Conservation (phyloP, 2,113 vertebrate species). For the Brachionichthys hirsutus region DNA sequence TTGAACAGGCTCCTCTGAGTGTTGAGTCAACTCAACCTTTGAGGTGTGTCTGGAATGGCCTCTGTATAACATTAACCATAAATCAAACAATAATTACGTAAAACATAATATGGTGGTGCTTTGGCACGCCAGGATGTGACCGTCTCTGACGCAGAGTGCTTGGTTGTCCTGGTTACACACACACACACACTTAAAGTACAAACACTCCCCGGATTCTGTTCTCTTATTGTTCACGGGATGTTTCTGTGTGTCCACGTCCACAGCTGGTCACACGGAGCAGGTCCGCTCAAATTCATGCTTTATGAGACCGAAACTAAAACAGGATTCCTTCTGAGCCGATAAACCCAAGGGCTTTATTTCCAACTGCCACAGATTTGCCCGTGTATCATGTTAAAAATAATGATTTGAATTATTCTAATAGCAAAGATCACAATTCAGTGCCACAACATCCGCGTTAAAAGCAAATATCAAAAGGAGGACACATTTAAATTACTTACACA, state of each 20-base stretch:
- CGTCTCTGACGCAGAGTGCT: slow-evolving; percentile 47
- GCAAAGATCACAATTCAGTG: not conserved
- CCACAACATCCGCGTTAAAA: not conserved
- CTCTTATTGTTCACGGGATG: slow-evolving; percentile 49
- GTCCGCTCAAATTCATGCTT: slow-evolving; percentile 8
- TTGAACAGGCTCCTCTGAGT: slow-evolving; percentile 21
- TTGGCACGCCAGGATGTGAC: slow-evolving; percentile 52
- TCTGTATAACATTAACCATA: slow-evolving; percentile 70
- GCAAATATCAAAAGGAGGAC: no score
- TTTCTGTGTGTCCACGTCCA: slow-evolving; percentile 38
- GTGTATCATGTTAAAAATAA: not conserved
- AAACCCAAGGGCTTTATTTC: not conserved
- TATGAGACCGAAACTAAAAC: slow-evolving; percentile 9
- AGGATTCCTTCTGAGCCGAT: not conserved
- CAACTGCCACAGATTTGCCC: not conserved
- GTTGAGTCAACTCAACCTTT: slow-evolving; percentile 5
- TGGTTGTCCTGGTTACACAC: slow-evolving; percentile 51
- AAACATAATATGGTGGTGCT: slow-evolving; percentile 44
- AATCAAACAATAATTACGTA: slow-evolving; percentile 73
- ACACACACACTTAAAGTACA: slow-evolving; percentile 38
- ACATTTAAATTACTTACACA: no score
- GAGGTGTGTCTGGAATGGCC: slow-evolving; percentile 60
- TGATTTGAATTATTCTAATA: not conserved
- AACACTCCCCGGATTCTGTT: slow-evolving; percentile 39
- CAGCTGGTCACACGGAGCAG: slow-evolving; percentile 56